These are phyloP conservation scores for Gavia stellata DNA, from an alignment of 2,113 vertebrate species.

Conservation along the genomic window DNA sequence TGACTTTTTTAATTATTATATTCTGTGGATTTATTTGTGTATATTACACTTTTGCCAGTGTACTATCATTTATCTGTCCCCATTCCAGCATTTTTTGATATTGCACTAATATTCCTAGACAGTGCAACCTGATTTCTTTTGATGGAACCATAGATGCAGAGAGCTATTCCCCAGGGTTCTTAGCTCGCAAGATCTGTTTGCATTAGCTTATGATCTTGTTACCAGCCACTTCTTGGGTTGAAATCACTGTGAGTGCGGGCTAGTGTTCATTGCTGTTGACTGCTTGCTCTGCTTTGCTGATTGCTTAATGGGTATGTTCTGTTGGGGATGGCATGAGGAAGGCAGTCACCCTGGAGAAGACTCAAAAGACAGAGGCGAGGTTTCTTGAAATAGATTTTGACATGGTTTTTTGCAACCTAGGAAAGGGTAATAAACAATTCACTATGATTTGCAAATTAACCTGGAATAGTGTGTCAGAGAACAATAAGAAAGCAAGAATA, in stretches of 20 bases:
- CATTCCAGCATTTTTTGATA: not conserved
- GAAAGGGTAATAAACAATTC: not conserved
- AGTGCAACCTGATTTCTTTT: conserved; percentile 48
- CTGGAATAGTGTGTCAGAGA: not conserved
- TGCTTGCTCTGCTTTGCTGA: not conserved
- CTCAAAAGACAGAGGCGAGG: not conserved
- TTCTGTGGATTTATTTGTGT: not conserved
- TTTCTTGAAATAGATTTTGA: not conserved
- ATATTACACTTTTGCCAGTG: not conserved
- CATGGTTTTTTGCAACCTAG: not conserved
- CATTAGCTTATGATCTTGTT: conserved; percentile 11
- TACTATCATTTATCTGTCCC: not conserved
- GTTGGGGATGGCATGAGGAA: not conserved
- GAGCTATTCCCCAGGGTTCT: conserved; percentile 1
- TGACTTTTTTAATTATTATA: not conserved
- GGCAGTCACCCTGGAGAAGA: not conserved
- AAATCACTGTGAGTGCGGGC: not conserved
- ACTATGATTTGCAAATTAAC: not conserved
- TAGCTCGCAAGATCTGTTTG: conserved; percentile 1
- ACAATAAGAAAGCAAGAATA: not conserved
- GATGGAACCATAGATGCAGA: conserved; percentile 11
- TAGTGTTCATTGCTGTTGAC: not conserved
- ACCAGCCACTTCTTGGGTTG: not conserved
- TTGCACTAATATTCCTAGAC: conserved; percentile 25
- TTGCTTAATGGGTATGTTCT: not conserved